These are phyloP conservation scores for Coendou prehensilis DNA, from an alignment of 2,797 vertebrate genomes.

Conservation along the genomic window DNA sequence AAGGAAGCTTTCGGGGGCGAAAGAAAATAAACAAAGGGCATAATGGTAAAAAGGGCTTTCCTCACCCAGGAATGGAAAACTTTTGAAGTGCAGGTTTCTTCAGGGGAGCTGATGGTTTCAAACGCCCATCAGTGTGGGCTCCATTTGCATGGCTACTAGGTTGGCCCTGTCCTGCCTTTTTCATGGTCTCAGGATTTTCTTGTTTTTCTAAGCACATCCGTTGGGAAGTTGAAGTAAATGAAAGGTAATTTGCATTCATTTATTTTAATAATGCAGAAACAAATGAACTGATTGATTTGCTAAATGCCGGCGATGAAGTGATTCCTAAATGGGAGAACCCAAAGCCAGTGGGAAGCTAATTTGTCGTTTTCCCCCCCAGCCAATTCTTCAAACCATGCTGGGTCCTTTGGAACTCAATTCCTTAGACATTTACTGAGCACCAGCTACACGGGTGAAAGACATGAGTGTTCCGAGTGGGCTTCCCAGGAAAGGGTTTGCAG, in stretches of 20 bases:
- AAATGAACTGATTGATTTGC: slow-evolving; percentile 59
- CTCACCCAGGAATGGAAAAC: neutral
- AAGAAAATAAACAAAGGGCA: slow-evolving; percentile 68
- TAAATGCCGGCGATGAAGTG: slow-evolving; percentile 38
- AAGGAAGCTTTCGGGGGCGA: slow-evolving; percentile 38
- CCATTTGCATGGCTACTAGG: slow-evolving; percentile 10
- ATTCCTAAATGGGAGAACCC: slow-evolving; percentile 16
- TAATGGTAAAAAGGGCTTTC: neutral
- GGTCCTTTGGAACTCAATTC: neutral
- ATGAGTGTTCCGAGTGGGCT: neutral
- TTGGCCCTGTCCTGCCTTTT: neutral
- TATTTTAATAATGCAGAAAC: slow-evolving; percentile 69
- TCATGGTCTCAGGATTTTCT: slow-evolving; percentile 14
- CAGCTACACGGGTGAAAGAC: neutral
- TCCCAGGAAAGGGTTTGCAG: neutral
- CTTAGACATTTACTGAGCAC: neutral
- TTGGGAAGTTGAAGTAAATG: slow-evolving; percentile 57
- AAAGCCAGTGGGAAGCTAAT: neutral
- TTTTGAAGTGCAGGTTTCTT: slow-evolving; percentile 48
- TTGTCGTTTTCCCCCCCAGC: neutral
- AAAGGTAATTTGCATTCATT: slow-evolving; percentile 65
- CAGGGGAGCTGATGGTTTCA: neutral
- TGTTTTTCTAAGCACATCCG: neutral
- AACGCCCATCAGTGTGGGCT: neutral
- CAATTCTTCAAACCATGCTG: neutral